Percentiles rank a stretch among this genome's conserved stretches.
These are phyloP conservation scores for Alosa alosa DNA, from an alignment of 2,113 vertebrate species.

Conservation along the genomic window DNA sequence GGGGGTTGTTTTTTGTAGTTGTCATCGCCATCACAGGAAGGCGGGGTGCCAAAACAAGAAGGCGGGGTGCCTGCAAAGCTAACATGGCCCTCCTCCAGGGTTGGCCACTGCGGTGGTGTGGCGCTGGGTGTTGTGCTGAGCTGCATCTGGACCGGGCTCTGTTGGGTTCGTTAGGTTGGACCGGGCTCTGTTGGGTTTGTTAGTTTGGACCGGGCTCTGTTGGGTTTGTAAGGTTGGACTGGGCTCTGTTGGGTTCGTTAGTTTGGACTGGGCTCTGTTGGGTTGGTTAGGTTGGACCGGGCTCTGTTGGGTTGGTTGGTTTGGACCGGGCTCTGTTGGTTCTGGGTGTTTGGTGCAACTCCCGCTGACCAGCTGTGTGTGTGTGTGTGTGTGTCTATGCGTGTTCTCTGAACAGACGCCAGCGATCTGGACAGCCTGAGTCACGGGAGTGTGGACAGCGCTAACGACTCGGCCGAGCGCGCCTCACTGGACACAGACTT, in stretches of 20 bases:
- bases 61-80: background rate
- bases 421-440: constrained; percentile 85
- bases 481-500: constrained; percentile 78
- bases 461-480: constrained; percentile 78
- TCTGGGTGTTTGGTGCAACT: background rate
- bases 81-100: background rate
- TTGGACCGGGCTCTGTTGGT: background rate
- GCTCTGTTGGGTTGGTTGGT: background rate
- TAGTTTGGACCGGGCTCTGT: background rate
- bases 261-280: no score
- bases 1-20: background rate
- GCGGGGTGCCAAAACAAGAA: background rate
- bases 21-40: background rate
- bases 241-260: background rate
- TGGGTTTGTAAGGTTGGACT: background rate
- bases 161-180: background rate
- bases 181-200: background rate
- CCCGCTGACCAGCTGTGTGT: constrained; percentile 9
- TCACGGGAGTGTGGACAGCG: constrained; percentile 83
- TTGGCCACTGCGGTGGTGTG: background rate
- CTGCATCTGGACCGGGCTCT: background rate
- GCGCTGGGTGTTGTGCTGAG: background rate
- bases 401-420: constrained; percentile 71
- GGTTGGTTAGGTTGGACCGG: background rate
- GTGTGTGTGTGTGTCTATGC: constrained; percentile 23